phyloP scores from a whole-genome alignment of 2,888 invertebrate genomes.

The Drosophila nigricruria region DNA sequence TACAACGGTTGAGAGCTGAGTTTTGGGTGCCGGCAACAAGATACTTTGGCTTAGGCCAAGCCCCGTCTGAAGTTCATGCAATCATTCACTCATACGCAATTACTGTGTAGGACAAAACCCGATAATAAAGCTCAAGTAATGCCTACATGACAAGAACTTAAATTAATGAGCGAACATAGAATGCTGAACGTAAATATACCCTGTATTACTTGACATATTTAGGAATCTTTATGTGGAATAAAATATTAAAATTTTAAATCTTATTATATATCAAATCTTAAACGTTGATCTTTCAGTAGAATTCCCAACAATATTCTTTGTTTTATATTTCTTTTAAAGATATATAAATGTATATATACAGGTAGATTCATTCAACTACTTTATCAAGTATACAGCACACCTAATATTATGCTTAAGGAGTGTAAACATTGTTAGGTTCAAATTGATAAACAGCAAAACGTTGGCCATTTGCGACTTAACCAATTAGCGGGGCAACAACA shows the following conservation, averaged over 20 bases:
- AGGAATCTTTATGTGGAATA: background rate
- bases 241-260: background rate
- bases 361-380: background rate
- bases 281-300: too few species aligned
- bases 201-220: conserved; percentile 1
- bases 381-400: conserved; percentile 3
- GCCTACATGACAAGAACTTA: conserved; percentile 25
- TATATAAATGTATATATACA: background rate
- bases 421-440: conserved; percentile 20
- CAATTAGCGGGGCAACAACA: conserved; percentile 42
- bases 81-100: conserved; percentile 18
- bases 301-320: background rate
- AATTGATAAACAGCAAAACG: conserved; percentile 41
- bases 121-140: conserved; percentile 22
- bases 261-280: background rate
- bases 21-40: conserved; percentile 3
- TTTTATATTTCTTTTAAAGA: too few species aligned
- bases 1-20: background rate
- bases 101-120: conserved; percentile 25
- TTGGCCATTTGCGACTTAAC: conserved; percentile 35
- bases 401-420: background rate
- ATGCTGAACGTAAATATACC: conserved; percentile 13
- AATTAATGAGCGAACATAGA: background rate
- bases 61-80: conserved; percentile 26
- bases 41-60: conserved; percentile 33